These are phyloP conservation scores for Pseudomugil gertrudae DNA, from an alignment of 2,797 vertebrate genomes.

Conservation along the genomic window DNA sequence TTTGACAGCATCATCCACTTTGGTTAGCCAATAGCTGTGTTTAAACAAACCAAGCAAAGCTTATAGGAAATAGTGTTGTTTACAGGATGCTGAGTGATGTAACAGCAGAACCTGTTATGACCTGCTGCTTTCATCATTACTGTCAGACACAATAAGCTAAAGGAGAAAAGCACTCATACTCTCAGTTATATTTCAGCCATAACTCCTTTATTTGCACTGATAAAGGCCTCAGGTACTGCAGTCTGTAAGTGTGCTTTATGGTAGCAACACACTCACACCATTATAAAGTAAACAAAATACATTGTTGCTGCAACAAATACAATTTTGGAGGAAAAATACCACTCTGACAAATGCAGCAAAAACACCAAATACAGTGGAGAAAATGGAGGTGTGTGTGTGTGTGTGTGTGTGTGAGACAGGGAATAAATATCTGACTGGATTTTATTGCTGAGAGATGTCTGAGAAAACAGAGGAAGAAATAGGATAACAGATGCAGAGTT, in stretches of 20 bases:
- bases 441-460: too few relatives aligned
- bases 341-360: not conserved
- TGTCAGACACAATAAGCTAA: slow-evolving; percentile 25
- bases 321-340: not conserved
- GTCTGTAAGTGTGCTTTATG: not conserved
- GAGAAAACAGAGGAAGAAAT: too few relatives aligned
- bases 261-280: not conserved
- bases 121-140: slow-evolving; percentile 28
- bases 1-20: slow-evolving; percentile 44
- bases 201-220: not conserved
- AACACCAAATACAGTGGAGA: too few relatives aligned
- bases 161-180: slow-evolving; percentile 9
- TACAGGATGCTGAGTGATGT: slow-evolving; percentile 44
- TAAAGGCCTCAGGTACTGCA: not conserved
- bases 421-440: too few relatives aligned
- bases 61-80: slow-evolving; percentile 50
- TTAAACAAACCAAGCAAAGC: slow-evolving; percentile 58
- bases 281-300: not conserved
- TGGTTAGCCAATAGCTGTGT: slow-evolving; percentile 47
- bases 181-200: not conserved
- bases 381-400: too few relatives aligned
- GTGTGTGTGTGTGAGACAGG: too few relatives aligned
- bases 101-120: slow-evolving; percentile 33
- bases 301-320: not conserved
- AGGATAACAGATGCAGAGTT: too few relatives aligned